A percentile compares a stretch with the other conserved stretches of the same genome.
phyloP scores from a whole-genome alignment of 1,140 invertebrate species.

The Drosophila tristis region DNA sequence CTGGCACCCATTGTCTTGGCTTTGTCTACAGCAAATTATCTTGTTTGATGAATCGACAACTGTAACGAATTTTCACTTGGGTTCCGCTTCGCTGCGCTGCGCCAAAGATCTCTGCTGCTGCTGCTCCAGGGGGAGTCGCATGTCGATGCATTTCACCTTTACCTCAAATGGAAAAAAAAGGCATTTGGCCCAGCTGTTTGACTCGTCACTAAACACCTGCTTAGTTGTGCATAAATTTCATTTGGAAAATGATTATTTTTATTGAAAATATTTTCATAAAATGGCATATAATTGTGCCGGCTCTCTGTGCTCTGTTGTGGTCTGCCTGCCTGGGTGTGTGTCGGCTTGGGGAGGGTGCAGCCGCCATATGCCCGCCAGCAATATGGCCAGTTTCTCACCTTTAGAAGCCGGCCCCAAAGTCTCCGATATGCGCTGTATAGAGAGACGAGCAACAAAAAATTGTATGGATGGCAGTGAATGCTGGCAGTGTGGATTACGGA shows the following conservation, averaged over 20 bases:
- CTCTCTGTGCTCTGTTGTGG: slow-evolving; percentile 22
- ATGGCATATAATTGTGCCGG: slow-evolving; percentile 73
- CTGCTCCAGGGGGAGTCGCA: slow-evolving; percentile 27
- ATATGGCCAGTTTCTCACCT: slow-evolving; percentile 81
- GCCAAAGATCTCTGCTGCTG: neutral
- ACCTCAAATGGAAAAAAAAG: slow-evolving; percentile 1
- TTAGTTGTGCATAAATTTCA: slow-evolving; percentile 76
- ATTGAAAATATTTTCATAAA: slow-evolving; percentile 75
- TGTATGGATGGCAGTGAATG: slow-evolving; percentile 62
- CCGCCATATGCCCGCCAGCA: slow-evolving; percentile 64
- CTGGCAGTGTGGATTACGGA: slow-evolving; percentile 6
- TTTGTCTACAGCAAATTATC: slow-evolving; percentile 57
- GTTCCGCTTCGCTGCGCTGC: too few species aligned
- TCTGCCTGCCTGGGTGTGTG: slow-evolving; percentile 12
- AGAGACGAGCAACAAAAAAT: slow-evolving; percentile 42
- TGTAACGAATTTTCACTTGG: slow-evolving; percentile 70
- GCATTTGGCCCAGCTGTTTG: slow-evolving; percentile 36
- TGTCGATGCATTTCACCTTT: slow-evolving; percentile 28
- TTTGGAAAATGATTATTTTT: slow-evolving; percentile 73
- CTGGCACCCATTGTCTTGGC: slow-evolving; percentile 34
- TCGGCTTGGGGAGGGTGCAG: slow-evolving; percentile 63
- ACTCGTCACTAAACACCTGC: slow-evolving; percentile 76
- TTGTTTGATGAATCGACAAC: slow-evolving; percentile 81
- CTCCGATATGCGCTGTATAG: slow-evolving; percentile 46
- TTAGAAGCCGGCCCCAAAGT: slow-evolving; percentile 71